Conservation (phyloP, 2,797 vertebrate genomes). For the Sebastes kiyomatsui region DNA sequence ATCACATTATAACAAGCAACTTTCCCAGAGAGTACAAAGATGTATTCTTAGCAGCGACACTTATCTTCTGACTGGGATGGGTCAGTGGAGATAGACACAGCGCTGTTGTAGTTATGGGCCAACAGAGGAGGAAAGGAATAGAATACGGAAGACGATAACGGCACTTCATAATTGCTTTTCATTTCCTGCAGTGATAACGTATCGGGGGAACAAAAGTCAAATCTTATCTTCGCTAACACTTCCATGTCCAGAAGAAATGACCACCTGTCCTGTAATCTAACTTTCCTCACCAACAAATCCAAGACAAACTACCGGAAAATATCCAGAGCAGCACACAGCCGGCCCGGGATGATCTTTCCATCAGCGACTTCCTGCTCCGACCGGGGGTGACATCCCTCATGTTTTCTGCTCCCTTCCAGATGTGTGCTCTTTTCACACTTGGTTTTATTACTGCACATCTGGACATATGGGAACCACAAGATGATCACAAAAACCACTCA, state of each 20-base stretch:
- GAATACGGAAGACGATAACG: neutral
- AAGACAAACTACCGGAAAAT: constrained; percentile 35
- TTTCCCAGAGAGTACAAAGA: constrained; percentile 40
- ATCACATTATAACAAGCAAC: constrained; percentile 49
- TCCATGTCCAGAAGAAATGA: neutral
- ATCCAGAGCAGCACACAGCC: neutral
- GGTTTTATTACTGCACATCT: constrained; percentile 61
- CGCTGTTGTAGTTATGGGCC: neutral
- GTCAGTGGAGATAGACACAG: neutral
- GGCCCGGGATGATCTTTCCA: constrained; percentile 28
- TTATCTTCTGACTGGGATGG: constrained; percentile 44
- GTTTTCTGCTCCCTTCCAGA: constrained; percentile 60
- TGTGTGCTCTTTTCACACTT: constrained; percentile 46
- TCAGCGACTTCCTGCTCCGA: constrained; percentile 31
- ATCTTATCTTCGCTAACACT: neutral
- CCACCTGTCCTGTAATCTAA: neutral
- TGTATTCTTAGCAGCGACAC: constrained; percentile 50
- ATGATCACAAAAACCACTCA: constrained; percentile 45
- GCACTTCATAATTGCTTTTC: neutral
- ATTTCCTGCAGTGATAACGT: constrained; percentile 18
- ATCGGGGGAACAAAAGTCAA: constrained; percentile 5
- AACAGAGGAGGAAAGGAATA: neutral
- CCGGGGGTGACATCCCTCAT: constrained; percentile 39
- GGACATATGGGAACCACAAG: constrained; percentile 42
- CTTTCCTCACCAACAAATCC: neutral